phyloP scores from a whole-genome alignment of 2,888 invertebrate species.

The Orthonychiurus folsomi region DNA sequence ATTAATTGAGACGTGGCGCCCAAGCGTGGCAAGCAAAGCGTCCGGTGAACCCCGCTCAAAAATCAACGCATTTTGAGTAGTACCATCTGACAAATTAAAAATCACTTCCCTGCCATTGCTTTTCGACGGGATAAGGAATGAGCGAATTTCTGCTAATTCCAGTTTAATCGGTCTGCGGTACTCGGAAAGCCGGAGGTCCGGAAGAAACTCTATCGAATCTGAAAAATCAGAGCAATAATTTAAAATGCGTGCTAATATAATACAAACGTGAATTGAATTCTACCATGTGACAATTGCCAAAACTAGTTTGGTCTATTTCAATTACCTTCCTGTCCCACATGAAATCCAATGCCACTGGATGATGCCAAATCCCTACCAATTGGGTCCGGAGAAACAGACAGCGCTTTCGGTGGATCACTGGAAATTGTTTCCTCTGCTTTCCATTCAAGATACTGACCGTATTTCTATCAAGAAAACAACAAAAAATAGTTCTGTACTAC shows the following conservation, averaged over 20 bases:
- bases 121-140: slow-evolving; percentile 29
- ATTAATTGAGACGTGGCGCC: slow-evolving; percentile 52
- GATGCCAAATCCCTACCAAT: slow-evolving; percentile 13
- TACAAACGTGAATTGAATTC: not conserved
- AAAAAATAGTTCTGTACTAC: slow-evolving; percentile 5
- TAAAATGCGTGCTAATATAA: not conserved
- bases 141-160: slow-evolving; percentile 37
- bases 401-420: not conserved
- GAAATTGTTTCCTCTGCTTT: slow-evolving; percentile 53
- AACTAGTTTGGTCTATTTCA: no score
- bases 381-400: not conserved
- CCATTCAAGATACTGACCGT: slow-evolving; percentile 69
- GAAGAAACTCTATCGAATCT: slow-evolving; percentile 43
- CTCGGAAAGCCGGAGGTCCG: slow-evolving; percentile 40
- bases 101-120: slow-evolving; percentile 45
- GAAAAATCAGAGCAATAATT: slow-evolving; percentile 5
- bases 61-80: slow-evolving; percentile 68
- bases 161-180: slow-evolving; percentile 34
- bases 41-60: slow-evolving; percentile 82
- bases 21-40: slow-evolving; percentile 53
- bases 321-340: slow-evolving; percentile 19
- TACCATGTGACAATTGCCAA: no score
- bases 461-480: slow-evolving; percentile 43
- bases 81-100: slow-evolving; percentile 61
- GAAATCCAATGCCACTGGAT: slow-evolving; percentile 35